Base-by-base conservation (phyloP, 1,140 invertebrate genomes). In the Epicauta chinensis region DNA sequence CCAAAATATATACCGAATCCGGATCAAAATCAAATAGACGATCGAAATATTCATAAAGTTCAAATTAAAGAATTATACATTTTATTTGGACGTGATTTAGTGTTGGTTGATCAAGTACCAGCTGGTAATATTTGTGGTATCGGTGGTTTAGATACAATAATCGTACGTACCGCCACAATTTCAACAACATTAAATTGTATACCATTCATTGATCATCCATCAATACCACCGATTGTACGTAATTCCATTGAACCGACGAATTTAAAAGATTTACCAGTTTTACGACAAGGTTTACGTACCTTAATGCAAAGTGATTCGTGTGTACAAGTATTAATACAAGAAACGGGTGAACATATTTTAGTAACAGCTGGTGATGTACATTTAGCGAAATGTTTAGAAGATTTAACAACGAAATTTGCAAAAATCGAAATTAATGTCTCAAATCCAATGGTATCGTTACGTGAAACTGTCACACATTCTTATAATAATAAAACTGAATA, bases 281-380 rank as follows among this genome's bases (percentile, higher is more conserved):
- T 99, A n/a, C 78, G 91, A 0, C 80, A 82, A 66, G 94, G 83
- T 2, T 70, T 96, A 17, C 82, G 82, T 60, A 68, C 93, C 15
- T 71, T 96, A 12, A 93, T 93, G 70, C 91, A 97, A 72, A 89
- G 95, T 1, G 96, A 98, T 74, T 85, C 91, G 1, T 94, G 92
- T 74, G 93, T 96, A 0, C 80, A 93, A 67, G 88, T 96, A 2
- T 74, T 89, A 5, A 75, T 96, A 9, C 91, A 96, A 73, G 90
- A 97, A 64, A 95, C 84, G 6, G 97, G 97, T 0, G 95, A 99
- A 71, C 86, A 97, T 67, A 90, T 99, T 1, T 75, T 99, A n/a
- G 81, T 92, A 2, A 97, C 96, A 0, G 89, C 95, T 6, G 97
- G 97, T 0, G 95, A 99, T 76, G 91, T 99, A 5, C 97, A 99